Evolutionary conservation across 2,113 vertebrate species (phyloP), one percentile per base, ranked within the genome.

Genomic region (Brachypodius melanocephalos): DNA sequence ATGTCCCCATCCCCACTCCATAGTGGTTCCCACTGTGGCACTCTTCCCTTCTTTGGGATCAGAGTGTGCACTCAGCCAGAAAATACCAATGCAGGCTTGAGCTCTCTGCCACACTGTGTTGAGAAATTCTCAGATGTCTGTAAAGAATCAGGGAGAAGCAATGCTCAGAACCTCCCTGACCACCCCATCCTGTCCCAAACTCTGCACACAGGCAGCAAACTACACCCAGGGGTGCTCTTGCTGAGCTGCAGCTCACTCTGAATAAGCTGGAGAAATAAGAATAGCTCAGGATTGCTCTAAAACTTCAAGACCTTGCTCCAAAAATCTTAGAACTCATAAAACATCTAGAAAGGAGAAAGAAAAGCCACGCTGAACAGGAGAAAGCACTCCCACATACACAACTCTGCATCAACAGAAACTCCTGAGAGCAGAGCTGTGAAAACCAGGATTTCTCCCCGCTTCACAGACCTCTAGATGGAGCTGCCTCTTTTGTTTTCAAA

Each of bases 401-500:
- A 1, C 0, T 0, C 77, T 61, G 48, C 21, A 8, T 75, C 36
- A 45, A 8, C 17, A 54, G 48, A 28, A 79, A 45, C 25, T 42
- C 22, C 4, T 6, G 6, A 29, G 28, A 3, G 15, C 25, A 4
- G 43, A 72, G 46, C n/a, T 21, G 1, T 6, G 77, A 36, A 59
- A 92, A n/a, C 0, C 36, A 11, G 31, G 10, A 45, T 76, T 88
- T 80, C 36, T 48, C 46, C 38, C 51, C 15, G 40, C 29, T 18
- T 17, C 73, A 25, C 61, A 66, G 55, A 48, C 97, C 96, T 95
- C 96, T 91, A 97, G 96, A 90, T 97, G 96, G 97, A 88, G 90
- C 90, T 74, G 46, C 81, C 58, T 42, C 69, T 93, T 96, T 22
- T 68, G 17, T 66, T 95, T 95, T 94, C 69, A 80, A 85, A 58